Evolutionary conservation across 2,797 vertebrate species (phyloP), one percentile per base, ranked within the genome.

Genomic region (Gambusia yucatana): DNA sequence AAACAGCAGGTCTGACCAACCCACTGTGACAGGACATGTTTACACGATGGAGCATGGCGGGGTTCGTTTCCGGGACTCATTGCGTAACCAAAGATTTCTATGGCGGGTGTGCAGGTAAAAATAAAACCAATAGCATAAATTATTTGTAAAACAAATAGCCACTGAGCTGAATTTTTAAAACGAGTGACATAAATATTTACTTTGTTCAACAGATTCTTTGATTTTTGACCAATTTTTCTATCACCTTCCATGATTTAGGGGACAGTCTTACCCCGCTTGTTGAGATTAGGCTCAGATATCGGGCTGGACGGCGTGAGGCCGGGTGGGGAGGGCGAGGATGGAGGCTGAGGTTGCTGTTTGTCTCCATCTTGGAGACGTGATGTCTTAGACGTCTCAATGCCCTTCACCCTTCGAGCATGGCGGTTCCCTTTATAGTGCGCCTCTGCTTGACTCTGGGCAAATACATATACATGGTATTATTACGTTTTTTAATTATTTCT

Each of bases 391-490:
- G 97, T 96, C 90, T 97, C 97, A 0, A 97, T 97, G 77, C 97
- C 97, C 87, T 97, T 97, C 82, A 97, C 94, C 86, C 96, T 93
- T 55, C 97, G 95, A 75, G 97, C 97, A 0, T 98, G 97, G 41
- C 97, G 95, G 83, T 97, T 98, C 46, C 97, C 97, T 91, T 97
- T 98, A 84, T 98, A 98, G 92, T 98, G 97, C 2, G 97, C 96
- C 89, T 98, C 97, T 22, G 97, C 97, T 88, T 98, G 97, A 90
- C 95, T 97, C 97, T 98, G 93, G 11, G 17, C 72, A 78, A 77
- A 77, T 57, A 79, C 84, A 78, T 39, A 82, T 0, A 75, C 2
- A 39, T 30, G 8, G 61, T 16, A 80, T 9, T 17, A 69, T 70
- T 0, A 52, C 47, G 44, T 16, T 6, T 14, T 57, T 39, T 44